These are phyloP conservation scores for Galerucella calmariensis DNA, from an alignment of 2,888 invertebrate genomes.

Conservation along the genomic window DNA sequence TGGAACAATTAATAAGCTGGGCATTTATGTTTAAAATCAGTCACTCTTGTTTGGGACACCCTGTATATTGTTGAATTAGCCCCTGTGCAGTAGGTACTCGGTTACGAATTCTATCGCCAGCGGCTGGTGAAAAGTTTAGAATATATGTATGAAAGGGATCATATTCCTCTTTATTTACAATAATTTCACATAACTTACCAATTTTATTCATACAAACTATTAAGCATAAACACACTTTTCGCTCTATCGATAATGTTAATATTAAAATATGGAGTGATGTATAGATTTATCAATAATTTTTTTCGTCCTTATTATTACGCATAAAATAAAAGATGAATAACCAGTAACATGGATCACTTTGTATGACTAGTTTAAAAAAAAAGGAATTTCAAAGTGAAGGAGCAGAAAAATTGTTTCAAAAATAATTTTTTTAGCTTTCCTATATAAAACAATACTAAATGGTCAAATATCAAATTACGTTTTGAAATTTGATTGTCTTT, in stretches of 20 bases:
- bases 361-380: not conserved
- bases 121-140: too few species aligned
- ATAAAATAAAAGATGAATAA: not conserved
- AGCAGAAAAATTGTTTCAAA: not conserved
- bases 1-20: too few species aligned
- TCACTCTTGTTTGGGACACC: too few species aligned
- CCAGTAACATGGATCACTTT: not conserved
- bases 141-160: too few species aligned
- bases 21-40: too few species aligned
- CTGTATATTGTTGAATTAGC: too few species aligned
- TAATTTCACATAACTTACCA: too few species aligned
- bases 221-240: not conserved
- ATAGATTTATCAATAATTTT: not conserved
- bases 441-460: not conserved
- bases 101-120: too few species aligned
- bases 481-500: conserved; percentile 14
- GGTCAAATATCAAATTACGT: conserved; percentile 1
- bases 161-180: too few species aligned
- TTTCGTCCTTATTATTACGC: not conserved
- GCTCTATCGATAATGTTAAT: not conserved
- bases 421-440: not conserved
- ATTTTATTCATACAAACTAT: not conserved
- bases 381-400: not conserved
- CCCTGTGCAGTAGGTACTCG: too few species aligned
- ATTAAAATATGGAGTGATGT: not conserved